These are phyloP conservation scores for Patiria pectinifera DNA, from an alignment of 53 echinoderm and acorn worm species.

Conservation along the genomic window DNA sequence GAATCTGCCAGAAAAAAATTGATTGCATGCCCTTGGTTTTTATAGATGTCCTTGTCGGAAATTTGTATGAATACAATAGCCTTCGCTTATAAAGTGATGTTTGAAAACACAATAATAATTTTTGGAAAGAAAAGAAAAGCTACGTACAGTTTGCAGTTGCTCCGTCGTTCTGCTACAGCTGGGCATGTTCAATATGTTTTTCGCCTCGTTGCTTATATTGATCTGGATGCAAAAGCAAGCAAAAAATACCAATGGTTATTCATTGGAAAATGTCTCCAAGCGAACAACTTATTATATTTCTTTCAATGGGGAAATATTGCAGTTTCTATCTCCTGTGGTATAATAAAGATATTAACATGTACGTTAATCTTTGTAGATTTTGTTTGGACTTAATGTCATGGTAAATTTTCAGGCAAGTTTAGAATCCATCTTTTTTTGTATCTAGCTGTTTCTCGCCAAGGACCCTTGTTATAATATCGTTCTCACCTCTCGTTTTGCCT, in stretches of 20 bases:
- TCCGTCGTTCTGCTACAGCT: constrained; percentile 75
- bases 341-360: too few relatives aligned
- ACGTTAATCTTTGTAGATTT: too few relatives aligned
- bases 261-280: not conserved
- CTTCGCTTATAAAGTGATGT: too few relatives aligned
- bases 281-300: too few relatives aligned
- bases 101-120: not conserved
- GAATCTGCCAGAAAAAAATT: too few relatives aligned
- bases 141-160: constrained; percentile 84
- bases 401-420: not conserved
- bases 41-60: too few relatives aligned
- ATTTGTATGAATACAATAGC: not conserved
- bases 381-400: too few relatives aligned
- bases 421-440: not conserved
- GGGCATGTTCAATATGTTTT: constrained; percentile 82
- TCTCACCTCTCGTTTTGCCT: constrained; percentile 90
- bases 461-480: not conserved
- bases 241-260: not conserved
- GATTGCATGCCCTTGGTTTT: too few relatives aligned
- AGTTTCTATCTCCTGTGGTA: too few relatives aligned
- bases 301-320: too few relatives aligned
- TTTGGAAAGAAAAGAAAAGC: not conserved
- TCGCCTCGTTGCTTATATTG: constrained; percentile 84
- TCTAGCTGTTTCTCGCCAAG: not conserved
- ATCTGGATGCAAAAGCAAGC: constrained; percentile 58